These are phyloP conservation scores for Tauraco hartlaubi DNA, from an alignment of 2,797 vertebrate genomes.

Conservation along the genomic window DNA sequence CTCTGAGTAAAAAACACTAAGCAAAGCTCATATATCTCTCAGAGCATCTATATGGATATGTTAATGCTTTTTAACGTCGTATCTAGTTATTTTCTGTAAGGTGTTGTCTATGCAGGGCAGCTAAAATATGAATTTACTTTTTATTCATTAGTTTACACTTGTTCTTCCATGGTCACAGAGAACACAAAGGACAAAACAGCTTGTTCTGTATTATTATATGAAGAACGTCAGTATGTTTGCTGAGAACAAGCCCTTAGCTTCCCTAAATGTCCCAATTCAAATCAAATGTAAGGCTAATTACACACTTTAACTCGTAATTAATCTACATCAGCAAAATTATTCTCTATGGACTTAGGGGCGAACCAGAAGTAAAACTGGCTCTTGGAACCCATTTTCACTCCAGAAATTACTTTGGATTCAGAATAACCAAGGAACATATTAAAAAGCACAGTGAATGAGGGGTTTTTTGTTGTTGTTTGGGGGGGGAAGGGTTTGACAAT, in stretches of 20 bases:
- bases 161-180: neutral
- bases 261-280: conserved; percentile 7
- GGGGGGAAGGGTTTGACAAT: neutral
- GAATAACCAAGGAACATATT: neutral
- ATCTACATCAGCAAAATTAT: conserved; percentile 29
- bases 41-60: neutral
- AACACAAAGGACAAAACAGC: neutral
- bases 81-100: neutral
- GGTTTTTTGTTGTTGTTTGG: neutral
- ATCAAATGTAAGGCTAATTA: conserved; percentile 11
- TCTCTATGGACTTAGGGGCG: neutral
- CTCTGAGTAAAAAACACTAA: neutral
- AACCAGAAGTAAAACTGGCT: neutral
- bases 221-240: neutral
- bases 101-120: neutral
- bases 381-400: neutral
- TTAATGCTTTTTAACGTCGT: neutral
- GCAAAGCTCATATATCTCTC: neutral
- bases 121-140: neutral
- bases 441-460: neutral
- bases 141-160: neutral
- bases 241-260: conserved; percentile 7
- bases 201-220: neutral
- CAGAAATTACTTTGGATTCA: neutral
- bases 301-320: neutral